A percentile compares a stretch with the other conserved stretches of the same genome.
These are phyloP conservation scores for Drosophila prosaltans DNA, from an alignment of 1,140 invertebrate species.

Conservation along the genomic window DNA sequence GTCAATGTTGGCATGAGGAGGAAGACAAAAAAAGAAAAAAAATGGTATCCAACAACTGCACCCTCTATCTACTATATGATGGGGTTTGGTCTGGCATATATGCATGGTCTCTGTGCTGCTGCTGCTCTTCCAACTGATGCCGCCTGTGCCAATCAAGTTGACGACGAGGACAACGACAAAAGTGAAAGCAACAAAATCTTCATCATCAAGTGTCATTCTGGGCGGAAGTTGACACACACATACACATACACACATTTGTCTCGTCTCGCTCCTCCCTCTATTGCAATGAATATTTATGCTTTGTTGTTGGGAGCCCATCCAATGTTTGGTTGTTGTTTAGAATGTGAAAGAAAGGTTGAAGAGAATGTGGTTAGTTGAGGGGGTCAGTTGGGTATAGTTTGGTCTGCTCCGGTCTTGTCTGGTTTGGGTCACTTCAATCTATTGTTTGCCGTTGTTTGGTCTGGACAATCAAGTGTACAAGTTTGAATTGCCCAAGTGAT, in stretches of 20 bases:
- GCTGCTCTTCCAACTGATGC: constrained; percentile 26
- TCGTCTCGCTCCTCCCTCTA: constrained; percentile 27
- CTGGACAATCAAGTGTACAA: constrained; percentile 68
- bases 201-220: constrained; percentile 80
- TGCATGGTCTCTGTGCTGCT: constrained; percentile 28
- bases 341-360: constrained; percentile 6
- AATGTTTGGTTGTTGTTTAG: constrained; percentile 52
- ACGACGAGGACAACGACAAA: constrained; percentile 52
- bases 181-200: constrained; percentile 82
- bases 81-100: not conserved
- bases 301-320: constrained; percentile 54
- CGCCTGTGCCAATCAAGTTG: constrained; percentile 55
- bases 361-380: not conserved
- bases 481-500: constrained; percentile 57
- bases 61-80: constrained; percentile 9
- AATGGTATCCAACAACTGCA: constrained; percentile 37
- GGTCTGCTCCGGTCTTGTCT: not conserved
- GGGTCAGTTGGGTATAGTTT: constrained; percentile 6
- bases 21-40: constrained; percentile 25
- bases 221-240: constrained; percentile 71
- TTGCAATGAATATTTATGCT: constrained; percentile 77
- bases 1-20: constrained; percentile 18
- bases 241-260: constrained; percentile 29
- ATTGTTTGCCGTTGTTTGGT: constrained; percentile 31
- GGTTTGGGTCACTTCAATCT: not conserved